Evolutionary conservation across 2,888 invertebrate species (phyloP).

Genomic region (Andricus curvator): DNA sequence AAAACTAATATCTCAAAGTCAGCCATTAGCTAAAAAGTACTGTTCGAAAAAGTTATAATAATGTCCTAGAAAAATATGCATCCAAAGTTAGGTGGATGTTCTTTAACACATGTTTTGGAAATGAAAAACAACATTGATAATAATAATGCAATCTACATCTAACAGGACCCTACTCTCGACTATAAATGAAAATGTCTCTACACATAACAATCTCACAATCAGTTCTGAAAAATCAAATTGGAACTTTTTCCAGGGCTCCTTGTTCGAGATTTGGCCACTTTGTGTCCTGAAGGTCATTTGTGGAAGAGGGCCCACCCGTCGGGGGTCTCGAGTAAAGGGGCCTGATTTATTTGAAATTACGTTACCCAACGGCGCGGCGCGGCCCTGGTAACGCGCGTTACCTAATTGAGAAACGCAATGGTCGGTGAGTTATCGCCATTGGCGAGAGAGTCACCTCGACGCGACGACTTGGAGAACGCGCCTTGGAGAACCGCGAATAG

Average conservation of each 20-base stretch:
- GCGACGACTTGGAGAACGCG: slow-evolving; percentile 53
- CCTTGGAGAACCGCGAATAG: slow-evolving; percentile 61
- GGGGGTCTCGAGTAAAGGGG: slow-evolving; percentile 60
- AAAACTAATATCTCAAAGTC: too few species aligned
- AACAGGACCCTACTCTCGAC: too few species aligned
- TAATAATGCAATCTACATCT: too few species aligned
- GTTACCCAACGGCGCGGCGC: slow-evolving; percentile 60
- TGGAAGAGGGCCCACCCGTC: slow-evolving; percentile 58
- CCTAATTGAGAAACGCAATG: slow-evolving; percentile 76
- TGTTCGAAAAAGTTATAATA: too few species aligned
- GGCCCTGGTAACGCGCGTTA: slow-evolving; percentile 63
- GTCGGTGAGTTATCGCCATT: slow-evolving; percentile 73
- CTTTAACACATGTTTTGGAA: too few species aligned
- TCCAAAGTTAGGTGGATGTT: too few species aligned
- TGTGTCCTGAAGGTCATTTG: slow-evolving; percentile 53
- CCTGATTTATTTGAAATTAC: slow-evolving; percentile 75
- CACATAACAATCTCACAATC: not conserved
- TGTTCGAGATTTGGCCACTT: slow-evolving; percentile 7
- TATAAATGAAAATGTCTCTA: not conserved
- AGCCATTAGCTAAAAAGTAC: too few species aligned
- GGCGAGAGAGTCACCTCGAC: slow-evolving; percentile 41
- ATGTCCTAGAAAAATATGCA: too few species aligned
- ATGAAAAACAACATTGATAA: too few species aligned
- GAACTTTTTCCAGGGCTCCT: not conserved
- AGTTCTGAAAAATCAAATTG: not conserved